Conservation (phyloP, 1,140 invertebrate species). For the Drosophila sturtevanti region DNA sequence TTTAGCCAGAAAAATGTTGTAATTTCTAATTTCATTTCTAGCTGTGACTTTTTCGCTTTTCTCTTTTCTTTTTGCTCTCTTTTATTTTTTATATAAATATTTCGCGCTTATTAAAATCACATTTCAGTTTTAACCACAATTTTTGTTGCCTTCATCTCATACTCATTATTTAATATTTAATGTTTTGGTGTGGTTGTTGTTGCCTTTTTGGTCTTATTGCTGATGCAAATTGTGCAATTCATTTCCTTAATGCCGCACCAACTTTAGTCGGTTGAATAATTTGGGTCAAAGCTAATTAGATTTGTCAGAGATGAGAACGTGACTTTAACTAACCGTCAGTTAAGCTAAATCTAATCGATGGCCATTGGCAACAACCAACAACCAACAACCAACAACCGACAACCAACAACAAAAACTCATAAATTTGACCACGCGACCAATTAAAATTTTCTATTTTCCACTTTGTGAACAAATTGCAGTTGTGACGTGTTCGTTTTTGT, state of each 20-base stretch:
- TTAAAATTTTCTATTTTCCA: slow-evolving; percentile 32
- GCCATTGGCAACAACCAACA: slow-evolving; percentile 26
- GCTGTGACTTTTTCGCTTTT: background rate
- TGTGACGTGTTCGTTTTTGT: slow-evolving; percentile 57
- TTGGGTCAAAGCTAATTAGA: slow-evolving; percentile 76
- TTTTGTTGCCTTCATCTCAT: slow-evolving; percentile 21
- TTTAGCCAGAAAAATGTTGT: slow-evolving; percentile 51
- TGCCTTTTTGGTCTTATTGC: slow-evolving; percentile 11
- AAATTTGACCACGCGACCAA: slow-evolving; percentile 26
- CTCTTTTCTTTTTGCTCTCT: background rate
- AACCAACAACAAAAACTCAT: slow-evolving; percentile 37
- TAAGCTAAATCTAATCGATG: slow-evolving; percentile 57
- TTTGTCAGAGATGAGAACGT: slow-evolving; percentile 35
- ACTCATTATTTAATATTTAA: slow-evolving; percentile 2
- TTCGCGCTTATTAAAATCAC: slow-evolving; percentile 68
- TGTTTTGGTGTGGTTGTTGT: background rate
- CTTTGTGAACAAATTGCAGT: slow-evolving; percentile 57
- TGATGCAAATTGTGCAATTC: slow-evolving; percentile 49
- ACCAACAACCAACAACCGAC: slow-evolving; percentile 2
- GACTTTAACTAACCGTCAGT: slow-evolving; percentile 59
- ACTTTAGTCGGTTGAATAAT: slow-evolving; percentile 41
- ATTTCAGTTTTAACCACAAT: slow-evolving; percentile 42
- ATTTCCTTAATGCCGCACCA: slow-evolving; percentile 54
- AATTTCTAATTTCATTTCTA: slow-evolving; percentile 52
- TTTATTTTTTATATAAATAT: background rate